phyloP scores from a whole-genome alignment of 1,140 invertebrate genomes.

The Panagrolaimus sp. region DNA sequence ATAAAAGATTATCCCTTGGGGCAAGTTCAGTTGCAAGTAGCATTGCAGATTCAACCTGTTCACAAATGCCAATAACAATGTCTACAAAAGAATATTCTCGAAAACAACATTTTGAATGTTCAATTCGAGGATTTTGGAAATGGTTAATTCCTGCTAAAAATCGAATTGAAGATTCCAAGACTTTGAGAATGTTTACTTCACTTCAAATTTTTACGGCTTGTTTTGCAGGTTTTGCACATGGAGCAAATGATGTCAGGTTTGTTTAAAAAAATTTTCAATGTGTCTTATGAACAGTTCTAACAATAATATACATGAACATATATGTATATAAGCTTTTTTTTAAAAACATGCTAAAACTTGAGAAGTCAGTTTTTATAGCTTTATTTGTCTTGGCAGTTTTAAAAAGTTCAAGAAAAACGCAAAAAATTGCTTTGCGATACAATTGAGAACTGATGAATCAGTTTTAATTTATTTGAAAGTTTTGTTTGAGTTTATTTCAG shows the following conservation, averaged over 20 bases:
- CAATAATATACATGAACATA: background rate
- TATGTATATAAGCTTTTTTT: background rate
- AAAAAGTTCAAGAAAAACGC: too few species aligned
- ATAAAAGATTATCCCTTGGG: background rate
- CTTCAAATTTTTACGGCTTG: constrained; percentile 77
- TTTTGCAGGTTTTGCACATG: constrained; percentile 94
- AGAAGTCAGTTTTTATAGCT: constrained; percentile 14
- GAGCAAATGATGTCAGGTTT: constrained; percentile 79
- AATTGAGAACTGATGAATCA: too few species aligned
- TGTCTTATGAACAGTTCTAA: too few species aligned
- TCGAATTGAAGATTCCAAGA: constrained; percentile 42
- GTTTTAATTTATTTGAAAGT: too few species aligned
- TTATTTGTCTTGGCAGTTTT: constrained; percentile 86
- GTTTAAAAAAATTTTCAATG: background rate
- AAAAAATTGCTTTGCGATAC: too few species aligned
- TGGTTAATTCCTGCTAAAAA: constrained; percentile 46
- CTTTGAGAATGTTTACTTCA: constrained; percentile 59
- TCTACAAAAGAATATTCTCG: too few species aligned
- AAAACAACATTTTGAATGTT: too few species aligned
- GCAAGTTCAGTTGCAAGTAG: background rate
- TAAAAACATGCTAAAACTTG: constrained; percentile 13
- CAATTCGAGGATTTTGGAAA: constrained; percentile 40
- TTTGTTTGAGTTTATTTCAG: too few species aligned
- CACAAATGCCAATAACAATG: too few species aligned
- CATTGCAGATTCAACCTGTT: too few species aligned